These are phyloP conservation scores for Seriola rivoliana DNA, from an alignment of 2,113 vertebrate species.

Conservation along the genomic window DNA sequence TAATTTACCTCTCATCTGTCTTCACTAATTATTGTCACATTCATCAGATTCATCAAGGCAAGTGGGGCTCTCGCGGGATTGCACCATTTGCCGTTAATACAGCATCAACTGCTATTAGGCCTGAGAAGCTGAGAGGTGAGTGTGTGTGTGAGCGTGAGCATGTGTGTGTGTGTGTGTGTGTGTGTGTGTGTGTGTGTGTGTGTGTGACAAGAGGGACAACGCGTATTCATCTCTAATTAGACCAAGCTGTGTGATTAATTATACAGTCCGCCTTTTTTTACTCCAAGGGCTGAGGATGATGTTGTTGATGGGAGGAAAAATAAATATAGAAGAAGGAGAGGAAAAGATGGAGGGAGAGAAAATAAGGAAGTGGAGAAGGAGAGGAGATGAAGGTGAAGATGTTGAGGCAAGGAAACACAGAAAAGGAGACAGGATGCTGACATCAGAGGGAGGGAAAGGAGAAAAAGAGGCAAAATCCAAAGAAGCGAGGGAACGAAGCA, in stretches of 20 bases:
- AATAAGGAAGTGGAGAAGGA: conserved; percentile 64
- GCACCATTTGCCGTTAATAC: conserved; percentile 99
- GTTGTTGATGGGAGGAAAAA: conserved; percentile 85
- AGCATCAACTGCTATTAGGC: conserved; percentile 98
- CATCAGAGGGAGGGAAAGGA: conserved; percentile 79
- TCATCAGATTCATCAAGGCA: conserved; percentile 99
- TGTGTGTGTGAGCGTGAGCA: conserved; percentile 31
- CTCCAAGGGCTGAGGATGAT: conserved; percentile 66
- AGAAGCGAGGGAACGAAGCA: conserved; percentile 54
- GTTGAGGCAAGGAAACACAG: not conserved
- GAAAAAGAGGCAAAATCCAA: conserved; percentile 19
- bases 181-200: conserved; percentile 82
- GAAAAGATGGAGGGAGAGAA: conserved; percentile 76
- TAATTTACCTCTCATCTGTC: conserved; percentile 99
- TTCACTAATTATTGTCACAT: conserved; percentile 99
- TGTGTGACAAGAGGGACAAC: conserved; percentile 96
- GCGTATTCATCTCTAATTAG: conserved; percentile 99
- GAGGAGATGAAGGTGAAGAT: conserved; percentile 83
- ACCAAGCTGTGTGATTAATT: conserved; percentile 99
- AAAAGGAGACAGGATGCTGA: conserved; percentile 12
- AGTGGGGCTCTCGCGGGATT: conserved; percentile 96
- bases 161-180: conserved; percentile 75
- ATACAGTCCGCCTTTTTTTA: conserved; percentile 99
- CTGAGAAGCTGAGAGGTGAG: conserved; percentile 63
- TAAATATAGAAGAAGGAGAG: conserved; percentile 76